These are phyloP conservation scores for Maniola jurtina DNA, from an alignment of 1,140 invertebrate genomes.

Conservation along the genomic window DNA sequence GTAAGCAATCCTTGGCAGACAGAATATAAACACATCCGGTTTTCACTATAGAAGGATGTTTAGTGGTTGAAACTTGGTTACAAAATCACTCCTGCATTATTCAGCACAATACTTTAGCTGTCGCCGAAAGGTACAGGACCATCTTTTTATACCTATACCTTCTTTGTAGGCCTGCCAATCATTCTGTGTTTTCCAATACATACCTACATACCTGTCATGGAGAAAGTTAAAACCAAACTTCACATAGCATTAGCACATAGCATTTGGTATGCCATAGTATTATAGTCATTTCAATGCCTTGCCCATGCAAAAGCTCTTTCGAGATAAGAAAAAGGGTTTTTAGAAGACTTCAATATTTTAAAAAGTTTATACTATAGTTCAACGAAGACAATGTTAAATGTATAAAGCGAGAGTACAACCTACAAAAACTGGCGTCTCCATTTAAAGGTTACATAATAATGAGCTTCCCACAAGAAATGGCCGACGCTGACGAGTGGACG, in stretches of 20 bases:
- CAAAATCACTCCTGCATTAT: constrained; percentile 6
- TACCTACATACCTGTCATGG: too few relatives aligned
- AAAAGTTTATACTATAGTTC: background rate
- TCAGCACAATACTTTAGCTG: background rate
- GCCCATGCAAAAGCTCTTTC: too few relatives aligned
- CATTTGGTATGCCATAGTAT: too few relatives aligned
- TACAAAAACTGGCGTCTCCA: constrained; percentile 2
- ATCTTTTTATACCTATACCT: background rate
- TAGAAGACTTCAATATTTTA: too few relatives aligned
- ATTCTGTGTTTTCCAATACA: background rate
- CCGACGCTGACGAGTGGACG: background rate
- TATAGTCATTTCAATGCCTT: too few relatives aligned
- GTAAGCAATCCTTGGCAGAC: background rate
- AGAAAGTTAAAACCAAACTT: too few relatives aligned
- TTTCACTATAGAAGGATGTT: constrained; percentile 25
- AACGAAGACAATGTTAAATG: background rate
- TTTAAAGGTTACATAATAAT: constrained; percentile 10
- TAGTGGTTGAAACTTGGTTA: background rate
- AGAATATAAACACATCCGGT: constrained; percentile 17
- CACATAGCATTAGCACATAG: too few relatives aligned
- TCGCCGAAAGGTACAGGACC: background rate
- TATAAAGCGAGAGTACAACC: background rate
- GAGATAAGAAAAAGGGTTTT: too few relatives aligned
- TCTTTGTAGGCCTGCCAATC: background rate
- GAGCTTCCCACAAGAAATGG: constrained; percentile 18